phyloP scores from a whole-genome alignment of 2,113 vertebrate species.

The Brachypodius melanocephalos region DNA sequence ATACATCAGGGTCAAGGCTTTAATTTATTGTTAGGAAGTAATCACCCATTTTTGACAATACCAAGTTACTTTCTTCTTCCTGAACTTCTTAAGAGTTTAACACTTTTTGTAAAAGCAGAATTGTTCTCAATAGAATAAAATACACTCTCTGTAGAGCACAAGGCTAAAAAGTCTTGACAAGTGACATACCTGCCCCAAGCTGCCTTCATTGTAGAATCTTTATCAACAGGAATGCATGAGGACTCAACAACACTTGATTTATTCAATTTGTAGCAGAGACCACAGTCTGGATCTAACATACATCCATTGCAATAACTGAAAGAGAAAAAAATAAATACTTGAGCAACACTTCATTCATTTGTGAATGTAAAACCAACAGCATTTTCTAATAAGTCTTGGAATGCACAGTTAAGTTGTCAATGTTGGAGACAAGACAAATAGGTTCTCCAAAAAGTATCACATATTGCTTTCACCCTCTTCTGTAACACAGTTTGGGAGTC shows the following conservation, averaged over 20 bases:
- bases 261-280: slow-evolving; percentile 94
- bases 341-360: neutral
- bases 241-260: slow-evolving; percentile 81
- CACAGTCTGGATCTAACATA: slow-evolving; percentile 93
- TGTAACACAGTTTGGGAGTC: neutral
- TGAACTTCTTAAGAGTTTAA: neutral
- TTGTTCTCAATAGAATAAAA: neutral
- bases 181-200: slow-evolving; percentile 93
- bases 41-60: neutral
- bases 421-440: neutral
- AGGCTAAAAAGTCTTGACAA: neutral
- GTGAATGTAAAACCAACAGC: neutral
- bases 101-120: neutral
- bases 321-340: neutral
- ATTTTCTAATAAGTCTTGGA: neutral
- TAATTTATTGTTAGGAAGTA: neutral
- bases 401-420: neutral
- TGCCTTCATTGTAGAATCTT: slow-evolving; percentile 82
- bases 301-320: slow-evolving; percentile 90
- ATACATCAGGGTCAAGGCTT: neutral
- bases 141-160: neutral
- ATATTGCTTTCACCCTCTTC: neutral
- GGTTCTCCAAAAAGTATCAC: neutral
- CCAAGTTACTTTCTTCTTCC: neutral
- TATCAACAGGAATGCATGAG: slow-evolving; percentile 87